These are phyloP conservation scores for Drosophila putrida DNA, from an alignment of 2,888 invertebrate genomes.

Conservation along the genomic window DNA sequence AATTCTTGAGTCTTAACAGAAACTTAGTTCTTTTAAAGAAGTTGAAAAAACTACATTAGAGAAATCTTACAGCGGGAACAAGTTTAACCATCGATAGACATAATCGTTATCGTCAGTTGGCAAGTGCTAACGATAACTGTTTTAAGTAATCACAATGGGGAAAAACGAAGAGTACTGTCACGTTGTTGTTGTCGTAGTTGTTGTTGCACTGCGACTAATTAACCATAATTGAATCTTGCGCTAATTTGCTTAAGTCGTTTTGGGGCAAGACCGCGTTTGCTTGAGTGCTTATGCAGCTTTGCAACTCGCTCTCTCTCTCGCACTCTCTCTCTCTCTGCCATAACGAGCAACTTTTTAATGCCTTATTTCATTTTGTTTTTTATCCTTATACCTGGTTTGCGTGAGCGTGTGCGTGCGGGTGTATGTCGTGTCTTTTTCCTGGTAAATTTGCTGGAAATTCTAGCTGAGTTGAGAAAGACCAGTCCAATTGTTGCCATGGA, in stretches of 20 bases:
- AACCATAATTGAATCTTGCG: slow-evolving; percentile 69
- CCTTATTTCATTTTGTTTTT: slow-evolving; percentile 2
- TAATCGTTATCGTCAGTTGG: neutral
- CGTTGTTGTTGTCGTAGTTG: neutral
- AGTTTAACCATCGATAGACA: neutral
- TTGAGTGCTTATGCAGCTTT: slow-evolving; percentile 37
- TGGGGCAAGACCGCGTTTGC: slow-evolving; percentile 16
- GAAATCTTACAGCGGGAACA: too few species aligned
- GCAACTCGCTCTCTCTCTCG: slow-evolving; percentile 11
- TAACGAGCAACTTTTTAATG: slow-evolving; percentile 35
- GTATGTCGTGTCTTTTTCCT: slow-evolving; percentile 16
- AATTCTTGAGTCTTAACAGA: too few species aligned
- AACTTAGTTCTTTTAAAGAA: too few species aligned
- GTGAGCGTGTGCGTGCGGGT: slow-evolving; percentile 6
- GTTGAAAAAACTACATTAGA: too few species aligned
- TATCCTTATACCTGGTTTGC: slow-evolving; percentile 9
- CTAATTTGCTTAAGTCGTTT: slow-evolving; percentile 66
- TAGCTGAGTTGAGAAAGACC: neutral
- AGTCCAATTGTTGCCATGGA: slow-evolving; percentile 45
- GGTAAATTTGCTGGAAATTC: slow-evolving; percentile 11
- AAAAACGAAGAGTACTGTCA: neutral
- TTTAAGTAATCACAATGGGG: neutral
- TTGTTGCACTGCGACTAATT: slow-evolving; percentile 50
- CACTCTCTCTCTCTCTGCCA: slow-evolving; percentile 7
- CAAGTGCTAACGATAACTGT: neutral